These are phyloP conservation scores for Chironex yamaguchii DNA, from an alignment of 30 jellyfish, hydroid and myxozoan genomes.

Conservation along the genomic window DNA sequence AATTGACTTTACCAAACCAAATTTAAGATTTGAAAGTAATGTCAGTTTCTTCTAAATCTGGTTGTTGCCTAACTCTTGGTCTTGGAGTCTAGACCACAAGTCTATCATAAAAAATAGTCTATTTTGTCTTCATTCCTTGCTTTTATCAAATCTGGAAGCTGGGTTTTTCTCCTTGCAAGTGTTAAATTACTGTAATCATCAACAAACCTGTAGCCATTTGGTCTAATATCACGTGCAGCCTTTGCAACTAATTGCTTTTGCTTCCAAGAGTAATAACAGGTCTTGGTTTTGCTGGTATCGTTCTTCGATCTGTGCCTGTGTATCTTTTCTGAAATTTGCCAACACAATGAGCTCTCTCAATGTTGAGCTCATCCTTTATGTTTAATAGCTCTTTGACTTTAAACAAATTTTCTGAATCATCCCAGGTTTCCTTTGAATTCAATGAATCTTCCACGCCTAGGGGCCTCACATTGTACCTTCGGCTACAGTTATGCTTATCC, in stretches of 20 bases:
- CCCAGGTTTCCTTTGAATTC: too few relatives aligned
- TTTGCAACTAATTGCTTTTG: neutral
- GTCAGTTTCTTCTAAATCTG: neutral
- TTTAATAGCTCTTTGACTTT: conserved; percentile 27
- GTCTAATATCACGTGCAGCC: too few relatives aligned
- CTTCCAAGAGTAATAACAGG: conserved; percentile 8
- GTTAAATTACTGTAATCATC: conserved; percentile 3
- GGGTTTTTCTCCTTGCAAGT: conserved; percentile 8
- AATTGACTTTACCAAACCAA: too few relatives aligned
- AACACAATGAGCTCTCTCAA: conserved; percentile 37
- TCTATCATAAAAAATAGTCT: too few relatives aligned
- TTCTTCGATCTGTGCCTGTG: neutral
- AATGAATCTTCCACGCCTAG: too few relatives aligned
- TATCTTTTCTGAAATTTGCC: neutral
- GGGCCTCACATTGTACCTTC: too few relatives aligned
- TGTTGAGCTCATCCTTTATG: conserved; percentile 25
- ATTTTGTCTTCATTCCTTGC: conserved; percentile 9
- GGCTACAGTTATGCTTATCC: too few relatives aligned
- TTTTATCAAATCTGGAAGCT: neutral
- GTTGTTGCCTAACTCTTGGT: neutral
- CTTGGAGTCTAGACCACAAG: neutral
- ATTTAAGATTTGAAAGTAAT: too few relatives aligned
- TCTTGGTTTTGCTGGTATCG: conserved; percentile 3
- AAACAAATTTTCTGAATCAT: conserved; percentile 20
- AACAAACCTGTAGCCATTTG: conserved; percentile 16